Base-by-base conservation (phyloP, 2,113 vertebrate genomes). In the Platysternon megacephalum region DNA sequence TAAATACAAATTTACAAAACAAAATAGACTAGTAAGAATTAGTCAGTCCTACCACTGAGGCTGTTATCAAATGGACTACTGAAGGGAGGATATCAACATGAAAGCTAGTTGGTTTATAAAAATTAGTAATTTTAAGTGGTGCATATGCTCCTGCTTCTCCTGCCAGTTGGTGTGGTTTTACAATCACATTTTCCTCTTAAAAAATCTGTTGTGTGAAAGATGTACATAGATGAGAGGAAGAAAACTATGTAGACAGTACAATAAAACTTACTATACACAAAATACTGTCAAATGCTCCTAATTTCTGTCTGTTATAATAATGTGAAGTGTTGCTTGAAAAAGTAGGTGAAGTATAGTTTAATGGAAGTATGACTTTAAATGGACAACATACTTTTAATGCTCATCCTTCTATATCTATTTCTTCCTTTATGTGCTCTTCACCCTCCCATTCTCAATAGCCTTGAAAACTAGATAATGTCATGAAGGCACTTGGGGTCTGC, bases 191-290 rank as follows among this genome's bases (percentile, higher is more conserved):
- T 68, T 32, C 61, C 35, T 19, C 32, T n/a, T 68, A 7, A 35
- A 68, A 68, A 68, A 65, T 24, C 1, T 56, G 4, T 8, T n/a
- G 39, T 35, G 6, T 49, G 8, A 29, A 3, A 4, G 2, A 2
- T 0, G 0, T 0, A 3, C 0, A 0, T 10, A 46, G 42, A 11
- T 32, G 52, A 52, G 56, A 55, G 87, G 29, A 11, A 8, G 24
- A 78, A 85, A 2, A 0, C 1, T 58, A 2, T 61, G 1, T 3
- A 0, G 4, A 0, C 2, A 2, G 19, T 53, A 2, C 13, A 32
- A 4, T 0, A 0, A 14, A 16, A 35, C 0, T 2, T 48, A 5
- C n/a, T 35, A 4, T 28, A 14, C 3, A 2, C 5, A 0, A 44
- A 21, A 21, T 0, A 14, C 22, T 24, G 1, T 42, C 24, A 28